Base-by-base conservation (phyloP, 2,888 invertebrate species). In the Synanthedon andrenaeformis region DNA sequence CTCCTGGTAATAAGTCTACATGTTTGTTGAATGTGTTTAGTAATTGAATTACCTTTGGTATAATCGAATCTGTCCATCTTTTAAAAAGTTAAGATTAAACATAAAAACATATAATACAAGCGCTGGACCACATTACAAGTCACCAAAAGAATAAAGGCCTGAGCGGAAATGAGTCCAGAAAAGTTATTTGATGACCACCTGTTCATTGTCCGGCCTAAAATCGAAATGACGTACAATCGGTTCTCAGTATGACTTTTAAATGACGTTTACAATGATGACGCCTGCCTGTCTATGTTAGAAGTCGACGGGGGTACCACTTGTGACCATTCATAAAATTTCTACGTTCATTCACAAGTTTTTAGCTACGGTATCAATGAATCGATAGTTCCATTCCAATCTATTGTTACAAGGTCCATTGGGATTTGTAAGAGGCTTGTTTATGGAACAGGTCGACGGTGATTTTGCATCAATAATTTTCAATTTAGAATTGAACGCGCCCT, bases 111-210 rank as follows among this genome's bases (percentile, higher is more conserved):
- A 23, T 35, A 35, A 35, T 35, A 35, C 35, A 35, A 10, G 3
- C 3, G 35, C 35, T 35, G 35, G 35, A 35, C 35, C 35, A 35
- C 35, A 42, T 42, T 42, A 41, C 14, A 51, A 51, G 45, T 14
- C 42, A 51, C n/a, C 12, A 19, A 35, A n/a, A 35, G 35, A n/a
- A 53, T 50, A 35, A 50, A 53, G 6, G 49, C 62, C 58, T 53
- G 63, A 77, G 59, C 83, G 83, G 84, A 84, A 82, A 84, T 76
- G 82, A 78, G 70, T 59, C 57, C 70, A 64, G 71, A 75, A 80
- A 76, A 75, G 73, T 67, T 63, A 75, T 82, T 78, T 77, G 78
- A 83, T 80, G 77, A 74, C 71, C 80, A 84, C 81, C 82, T 82
- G 82, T 66, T 13, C 53, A 54, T 56, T 58, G 57, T 57, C 50